phyloP scores from a whole-genome alignment of 2,797 vertebrate genomes.

The Phoeniculus purpureus region DNA sequence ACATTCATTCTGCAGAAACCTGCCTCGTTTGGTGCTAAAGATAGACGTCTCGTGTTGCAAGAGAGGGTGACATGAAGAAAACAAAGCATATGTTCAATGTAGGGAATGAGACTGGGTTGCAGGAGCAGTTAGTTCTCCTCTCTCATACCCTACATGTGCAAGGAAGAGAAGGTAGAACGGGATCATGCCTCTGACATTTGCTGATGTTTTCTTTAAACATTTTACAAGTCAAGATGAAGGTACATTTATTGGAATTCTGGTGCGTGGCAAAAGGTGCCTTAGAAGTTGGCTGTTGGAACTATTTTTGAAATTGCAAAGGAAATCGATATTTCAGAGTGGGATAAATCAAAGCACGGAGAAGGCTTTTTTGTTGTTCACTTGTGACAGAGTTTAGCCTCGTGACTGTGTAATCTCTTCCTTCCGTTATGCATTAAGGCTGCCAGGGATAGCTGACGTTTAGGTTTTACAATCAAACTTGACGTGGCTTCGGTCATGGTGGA shows the following conservation, averaged over 20 bases:
- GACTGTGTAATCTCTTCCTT: background rate
- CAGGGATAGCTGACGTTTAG: background rate
- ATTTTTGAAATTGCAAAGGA: background rate
- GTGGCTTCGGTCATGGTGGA: background rate
- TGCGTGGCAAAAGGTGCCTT: background rate
- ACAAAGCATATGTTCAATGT: background rate
- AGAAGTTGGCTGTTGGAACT: background rate
- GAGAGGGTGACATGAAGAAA: background rate
- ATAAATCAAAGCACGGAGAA: background rate
- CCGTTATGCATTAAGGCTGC: background rate
- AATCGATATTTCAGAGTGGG: background rate
- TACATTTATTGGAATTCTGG: background rate
- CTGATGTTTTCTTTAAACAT: background rate
- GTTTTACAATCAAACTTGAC: background rate
- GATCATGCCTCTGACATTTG: background rate
- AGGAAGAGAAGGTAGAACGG: background rate
- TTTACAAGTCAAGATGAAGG: background rate
- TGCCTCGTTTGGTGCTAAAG: background rate
- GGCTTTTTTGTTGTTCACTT: background rate
- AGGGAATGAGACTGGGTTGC: background rate
- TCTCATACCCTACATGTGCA: accelerated
- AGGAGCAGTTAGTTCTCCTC: background rate
- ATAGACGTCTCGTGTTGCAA: background rate
- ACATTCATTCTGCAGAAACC: background rate
- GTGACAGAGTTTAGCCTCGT: background rate